Evolutionary conservation across 1,140 invertebrate genomes (phyloP).

Genomic region (Leucophenga varia): DNA sequence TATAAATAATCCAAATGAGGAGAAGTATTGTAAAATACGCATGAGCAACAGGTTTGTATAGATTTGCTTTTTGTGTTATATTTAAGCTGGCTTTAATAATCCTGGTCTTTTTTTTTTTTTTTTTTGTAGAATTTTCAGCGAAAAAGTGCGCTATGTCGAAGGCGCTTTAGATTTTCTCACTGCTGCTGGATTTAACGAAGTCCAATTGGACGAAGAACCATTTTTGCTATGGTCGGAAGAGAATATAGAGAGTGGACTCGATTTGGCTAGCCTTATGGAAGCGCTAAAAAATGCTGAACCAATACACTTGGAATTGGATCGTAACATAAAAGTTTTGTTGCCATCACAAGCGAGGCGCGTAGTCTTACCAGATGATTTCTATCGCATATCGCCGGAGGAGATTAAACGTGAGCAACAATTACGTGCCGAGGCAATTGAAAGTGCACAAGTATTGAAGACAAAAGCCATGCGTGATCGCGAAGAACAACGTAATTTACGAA

Average conservation of each 20-base stretch:
- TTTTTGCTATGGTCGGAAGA: conserved; percentile 45
- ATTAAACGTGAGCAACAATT: conserved; percentile 80
- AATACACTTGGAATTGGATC: conserved; percentile 79
- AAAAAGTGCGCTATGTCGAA: conserved; percentile 77
- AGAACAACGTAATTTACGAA: conserved; percentile 72
- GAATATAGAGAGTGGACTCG: conserved; percentile 37
- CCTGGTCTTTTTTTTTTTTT: conserved; percentile 42
- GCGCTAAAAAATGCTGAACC: conserved; percentile 76
- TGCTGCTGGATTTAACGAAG: conserved; percentile 77
- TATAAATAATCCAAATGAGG: conserved; percentile 77
- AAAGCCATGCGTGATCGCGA: conserved; percentile 92
- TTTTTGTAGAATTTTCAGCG: conserved; percentile 60
- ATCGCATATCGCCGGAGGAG: conserved; percentile 75
- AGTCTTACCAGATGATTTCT: conserved; percentile 82
- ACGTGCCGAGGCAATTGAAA: conserved; percentile 76
- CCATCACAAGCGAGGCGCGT: conserved; percentile 70
- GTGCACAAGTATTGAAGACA: conserved; percentile 78
- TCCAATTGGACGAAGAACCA: conserved; percentile 57
- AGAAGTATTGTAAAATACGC: conserved; percentile 89
- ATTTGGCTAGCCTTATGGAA: conserved; percentile 69
- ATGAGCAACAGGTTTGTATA: conserved; percentile 79
- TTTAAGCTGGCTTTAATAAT: not conserved
- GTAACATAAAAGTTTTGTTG: conserved; percentile 80
- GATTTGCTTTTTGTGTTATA: no score
- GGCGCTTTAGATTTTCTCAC: conserved; percentile 80